Evolutionary conservation across 2,113 vertebrate species (phyloP).

Genomic region (Peromyscus polionotus): DNA sequence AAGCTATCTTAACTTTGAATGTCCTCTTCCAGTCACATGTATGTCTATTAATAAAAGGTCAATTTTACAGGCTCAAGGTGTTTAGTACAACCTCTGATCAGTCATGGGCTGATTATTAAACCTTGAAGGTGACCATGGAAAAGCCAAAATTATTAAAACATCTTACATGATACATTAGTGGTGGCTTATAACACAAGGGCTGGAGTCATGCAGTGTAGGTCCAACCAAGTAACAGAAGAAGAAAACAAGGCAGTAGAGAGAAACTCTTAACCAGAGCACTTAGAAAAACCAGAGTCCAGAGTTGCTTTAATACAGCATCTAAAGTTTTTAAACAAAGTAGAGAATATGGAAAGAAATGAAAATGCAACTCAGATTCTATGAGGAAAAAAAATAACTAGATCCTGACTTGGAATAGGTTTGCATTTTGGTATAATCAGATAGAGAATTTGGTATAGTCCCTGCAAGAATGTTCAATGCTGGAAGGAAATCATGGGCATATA

Average conservation of each 20-base stretch:
- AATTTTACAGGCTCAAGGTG: not conserved
- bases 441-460: not conserved
- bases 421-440: not conserved
- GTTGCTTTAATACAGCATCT: not conserved
- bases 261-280: not conserved
- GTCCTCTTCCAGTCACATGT: not conserved
- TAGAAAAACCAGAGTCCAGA: not conserved
- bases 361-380: not conserved
- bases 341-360: not conserved
- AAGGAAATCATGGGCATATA: not conserved
- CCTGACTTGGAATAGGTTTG: not conserved
- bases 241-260: not conserved
- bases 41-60: not conserved
- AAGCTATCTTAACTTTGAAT: constrained; percentile 27
- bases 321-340: not conserved
- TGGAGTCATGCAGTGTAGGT: not conserved
- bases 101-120: not conserved
- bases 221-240: not conserved
- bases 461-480: not conserved
- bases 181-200: not conserved
- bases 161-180: not conserved
- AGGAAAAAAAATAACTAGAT: not conserved
- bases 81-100: not conserved
- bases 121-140: not conserved
- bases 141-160: constrained; percentile 13